phyloP scores from a whole-genome alignment of 2,797 vertebrate species.

The Apodemus agrarius region DNA sequence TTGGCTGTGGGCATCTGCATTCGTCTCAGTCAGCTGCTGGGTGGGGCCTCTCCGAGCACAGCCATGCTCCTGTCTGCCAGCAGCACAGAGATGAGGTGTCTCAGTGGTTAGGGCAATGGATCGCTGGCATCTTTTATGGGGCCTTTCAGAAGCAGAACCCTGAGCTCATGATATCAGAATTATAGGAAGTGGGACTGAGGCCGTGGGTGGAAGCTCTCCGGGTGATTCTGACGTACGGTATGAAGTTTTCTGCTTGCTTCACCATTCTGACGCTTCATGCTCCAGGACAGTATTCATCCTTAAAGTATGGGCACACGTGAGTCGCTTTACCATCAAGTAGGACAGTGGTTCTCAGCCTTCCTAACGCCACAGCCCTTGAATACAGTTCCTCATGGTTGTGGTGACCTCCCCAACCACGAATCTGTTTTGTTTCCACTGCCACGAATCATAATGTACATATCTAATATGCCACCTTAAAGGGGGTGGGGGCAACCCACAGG shows the following conservation, averaged over 20 bases:
- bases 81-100: background rate
- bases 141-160: background rate
- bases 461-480: background rate
- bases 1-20: background rate
- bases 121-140: background rate
- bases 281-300: background rate
- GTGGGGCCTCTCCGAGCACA: background rate
- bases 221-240: background rate
- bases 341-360: background rate
- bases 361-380: background rate
- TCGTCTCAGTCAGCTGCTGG: background rate
- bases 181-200: background rate
- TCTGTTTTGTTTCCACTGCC: background rate
- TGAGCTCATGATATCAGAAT: background rate
- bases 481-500: background rate
- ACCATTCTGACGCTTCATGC: background rate
- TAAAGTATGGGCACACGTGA: background rate
- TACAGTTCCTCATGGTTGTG: background rate
- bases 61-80: background rate
- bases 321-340: background rate
- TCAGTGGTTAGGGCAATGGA: background rate
- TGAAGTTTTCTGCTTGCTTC: background rate
- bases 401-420: background rate
- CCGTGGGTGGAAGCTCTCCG: background rate
- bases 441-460: background rate